Evolutionary conservation across 2,888 invertebrate species (phyloP).

Genomic region (Patella caerulea): DNA sequence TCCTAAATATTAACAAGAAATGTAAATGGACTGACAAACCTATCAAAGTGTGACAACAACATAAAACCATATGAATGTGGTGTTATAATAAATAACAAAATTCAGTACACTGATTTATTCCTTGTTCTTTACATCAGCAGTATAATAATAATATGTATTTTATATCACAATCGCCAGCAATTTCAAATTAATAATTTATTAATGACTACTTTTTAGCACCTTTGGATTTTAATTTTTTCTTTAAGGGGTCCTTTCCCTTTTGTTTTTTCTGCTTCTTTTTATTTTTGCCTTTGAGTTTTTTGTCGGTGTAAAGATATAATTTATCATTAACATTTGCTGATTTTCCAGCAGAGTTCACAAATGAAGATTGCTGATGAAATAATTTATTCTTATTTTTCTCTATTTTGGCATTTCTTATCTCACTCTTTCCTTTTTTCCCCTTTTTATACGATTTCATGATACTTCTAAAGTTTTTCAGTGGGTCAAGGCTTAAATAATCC

Average conservation of each 20-base stretch:
- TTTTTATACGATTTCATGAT: slow-evolving; percentile 4
- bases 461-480: slow-evolving; percentile 11
- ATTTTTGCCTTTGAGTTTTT: background rate
- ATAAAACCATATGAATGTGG: too few relatives aligned
- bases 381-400: slow-evolving; percentile 10
- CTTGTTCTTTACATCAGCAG: too few relatives aligned
- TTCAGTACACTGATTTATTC: too few relatives aligned
- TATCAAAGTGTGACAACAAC: too few relatives aligned
- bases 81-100: too few relatives aligned
- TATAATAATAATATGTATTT: too few relatives aligned
- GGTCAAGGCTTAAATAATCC: background rate
- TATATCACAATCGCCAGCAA: too few relatives aligned
- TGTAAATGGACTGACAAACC: too few relatives aligned
- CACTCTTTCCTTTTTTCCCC: slow-evolving; percentile 3
- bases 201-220: too few relatives aligned
- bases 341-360: slow-evolving; percentile 1
- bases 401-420: background rate
- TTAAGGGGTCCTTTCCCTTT: background rate
- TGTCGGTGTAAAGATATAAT: slow-evolving; percentile 1
- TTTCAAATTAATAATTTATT: too few relatives aligned
- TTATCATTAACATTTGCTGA: slow-evolving; percentile 4
- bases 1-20: too few relatives aligned
- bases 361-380: background rate
- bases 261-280: background rate
- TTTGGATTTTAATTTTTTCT: too few relatives aligned